Evolutionary conservation across 2,113 vertebrate genomes (phyloP), one percentile per base, ranked within the genome.

Genomic region (Merops nubicus): DNA sequence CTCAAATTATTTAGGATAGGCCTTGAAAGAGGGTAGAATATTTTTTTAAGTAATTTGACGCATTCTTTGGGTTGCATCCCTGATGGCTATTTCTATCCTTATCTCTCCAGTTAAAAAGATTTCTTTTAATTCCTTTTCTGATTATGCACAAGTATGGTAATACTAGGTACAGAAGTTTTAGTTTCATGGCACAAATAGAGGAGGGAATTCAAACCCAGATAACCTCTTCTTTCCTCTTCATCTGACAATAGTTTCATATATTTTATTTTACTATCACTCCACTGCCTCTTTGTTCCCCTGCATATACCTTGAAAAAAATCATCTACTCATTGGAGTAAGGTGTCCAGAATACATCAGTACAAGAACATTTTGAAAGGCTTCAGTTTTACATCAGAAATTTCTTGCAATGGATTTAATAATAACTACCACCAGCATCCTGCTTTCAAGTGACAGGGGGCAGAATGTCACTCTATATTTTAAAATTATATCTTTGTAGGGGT

Each of bases 1-100:
- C 91, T 97, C 73, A 94, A 85, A 95, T 96, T 96, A 97, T 97
- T 97, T 97, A 95, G 51, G 64, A 96, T 85, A 95, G 85, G 74
- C 28, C 62, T 93, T 97, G 77, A 85, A 97, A 97, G 94, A 95
- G 19, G 28, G 59, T 80, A 94, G 67, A 94, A 95, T 96, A 96
- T 88, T 88, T 97, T 97, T 93, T 94, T 94, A 89, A 23, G 25
- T 83, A 92, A 92, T 95, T 96, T 97, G 77, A 90, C 85, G 85
- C 38, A 80, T 31, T 51, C 48, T 47, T 70, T 90, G 79, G 45
- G 50, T 95, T 95, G 91, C 95, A 94, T 89, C 90, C 38, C 34
- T 95, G 28, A 87, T 93, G 28, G 48, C 14, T 88, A 67, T 68
- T 81, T 95, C 64, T 85, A 54, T 93, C 21, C 65, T 33, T 26